A percentile compares a stretch with the other conserved stretches of the same genome.
These are phyloP conservation scores for Lepus americanus DNA, from an alignment of 2,113 vertebrate species.

Conservation along the genomic window DNA sequence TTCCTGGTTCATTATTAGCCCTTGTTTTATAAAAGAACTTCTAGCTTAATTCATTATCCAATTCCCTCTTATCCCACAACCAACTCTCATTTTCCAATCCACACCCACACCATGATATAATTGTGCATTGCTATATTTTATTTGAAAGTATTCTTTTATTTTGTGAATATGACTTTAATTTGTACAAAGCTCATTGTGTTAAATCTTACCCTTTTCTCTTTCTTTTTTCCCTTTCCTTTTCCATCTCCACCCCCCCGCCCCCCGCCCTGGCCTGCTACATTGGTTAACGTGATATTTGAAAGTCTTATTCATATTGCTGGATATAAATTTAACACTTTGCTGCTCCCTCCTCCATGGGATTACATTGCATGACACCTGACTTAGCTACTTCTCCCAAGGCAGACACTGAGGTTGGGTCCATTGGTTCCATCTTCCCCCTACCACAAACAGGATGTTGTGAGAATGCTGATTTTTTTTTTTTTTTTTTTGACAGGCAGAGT, in stretches of 20 bases:
- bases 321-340: not conserved
- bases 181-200: not conserved
- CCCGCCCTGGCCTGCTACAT: not conserved
- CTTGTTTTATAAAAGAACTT: not conserved
- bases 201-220: not conserved
- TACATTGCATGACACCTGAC: not conserved
- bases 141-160: conserved; percentile 15
- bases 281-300: not conserved
- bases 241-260: rapidly evolving
- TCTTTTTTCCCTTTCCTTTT: not conserved
- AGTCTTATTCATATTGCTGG: not conserved
- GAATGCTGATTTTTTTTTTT: too few relatives aligned
- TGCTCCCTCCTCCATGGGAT: not conserved
- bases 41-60: not conserved
- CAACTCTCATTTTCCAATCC: not conserved
- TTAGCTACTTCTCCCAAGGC: not conserved
- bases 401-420: not conserved
- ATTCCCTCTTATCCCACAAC: not conserved
- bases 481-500: too few relatives aligned
- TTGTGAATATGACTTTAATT: not conserved
- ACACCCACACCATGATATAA: not conserved
- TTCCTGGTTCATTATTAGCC: not conserved
- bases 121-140: not conserved
- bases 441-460: not conserved
- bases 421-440: not conserved